Evolutionary conservation across 1,140 invertebrate species (phyloP).

Genomic region (Andricus grossulariae): DNA sequence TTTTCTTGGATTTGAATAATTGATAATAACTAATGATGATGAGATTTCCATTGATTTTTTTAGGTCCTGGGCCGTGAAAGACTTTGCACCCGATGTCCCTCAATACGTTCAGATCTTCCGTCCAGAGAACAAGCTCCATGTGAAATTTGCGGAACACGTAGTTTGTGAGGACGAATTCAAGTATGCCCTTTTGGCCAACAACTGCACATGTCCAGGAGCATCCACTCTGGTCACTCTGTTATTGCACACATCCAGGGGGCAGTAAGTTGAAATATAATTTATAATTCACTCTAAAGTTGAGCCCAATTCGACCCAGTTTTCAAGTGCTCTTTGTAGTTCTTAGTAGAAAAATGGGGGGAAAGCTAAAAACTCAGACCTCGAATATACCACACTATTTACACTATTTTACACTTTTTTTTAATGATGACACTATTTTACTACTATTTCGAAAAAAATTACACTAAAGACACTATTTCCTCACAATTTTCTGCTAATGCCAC

Average conservation of each 20-base stretch:
- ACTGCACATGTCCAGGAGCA: constrained; percentile 97
- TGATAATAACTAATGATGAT: no score
- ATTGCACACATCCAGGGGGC: constrained; percentile 95
- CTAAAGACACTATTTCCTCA: no score
- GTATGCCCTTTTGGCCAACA: constrained; percentile 97
- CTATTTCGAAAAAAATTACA: no score
- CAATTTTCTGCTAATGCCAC: no score
- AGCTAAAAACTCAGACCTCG: no score
- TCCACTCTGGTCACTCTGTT: constrained; percentile 96
- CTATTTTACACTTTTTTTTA: no score
- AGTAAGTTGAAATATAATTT: constrained; percentile 81
- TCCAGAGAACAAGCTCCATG: constrained; percentile 98
- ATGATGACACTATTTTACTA: no score
- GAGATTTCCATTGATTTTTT: constrained; percentile 30
- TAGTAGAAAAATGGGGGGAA: no score
- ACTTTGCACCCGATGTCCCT: constrained; percentile 96
- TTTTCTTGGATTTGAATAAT: not conserved
- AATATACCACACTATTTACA: no score
- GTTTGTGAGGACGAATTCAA: constrained; percentile 99
- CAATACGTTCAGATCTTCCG: constrained; percentile 99
- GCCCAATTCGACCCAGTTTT: not conserved
- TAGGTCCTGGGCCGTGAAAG: constrained; percentile 97
- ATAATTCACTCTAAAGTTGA: constrained; percentile 29
- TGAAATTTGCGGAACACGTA: constrained; percentile 98
- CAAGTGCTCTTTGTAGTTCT: not conserved